A percentile compares a stretch with the other conserved stretches of the same genome.
Conservation (phyloP, 2,797 vertebrate species). For the Lerista edwardsae region DNA sequence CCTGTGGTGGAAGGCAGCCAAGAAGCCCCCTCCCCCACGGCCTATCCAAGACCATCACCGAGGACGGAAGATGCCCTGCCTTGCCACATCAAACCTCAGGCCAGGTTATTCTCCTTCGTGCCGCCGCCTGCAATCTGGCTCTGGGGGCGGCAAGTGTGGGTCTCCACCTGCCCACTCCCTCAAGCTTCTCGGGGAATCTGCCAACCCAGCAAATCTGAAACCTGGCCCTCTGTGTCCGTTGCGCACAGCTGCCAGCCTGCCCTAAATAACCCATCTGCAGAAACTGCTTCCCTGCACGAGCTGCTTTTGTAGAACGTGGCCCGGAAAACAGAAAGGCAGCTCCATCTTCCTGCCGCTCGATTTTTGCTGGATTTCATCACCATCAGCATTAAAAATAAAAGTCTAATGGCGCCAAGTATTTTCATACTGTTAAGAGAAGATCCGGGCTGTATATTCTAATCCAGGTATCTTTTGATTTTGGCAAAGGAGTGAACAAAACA, state of each 20-base stretch:
- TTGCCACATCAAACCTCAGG: conserved; percentile 41
- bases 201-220: conserved; percentile 28
- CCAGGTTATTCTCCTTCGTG: conserved; percentile 48
- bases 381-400: no score
- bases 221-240: conserved; percentile 50
- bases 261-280: conserved; percentile 58
- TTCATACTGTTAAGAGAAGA: neutral
- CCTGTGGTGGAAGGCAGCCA: conserved; percentile 44
- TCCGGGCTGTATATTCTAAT: neutral
- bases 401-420: no score
- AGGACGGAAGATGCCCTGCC: conserved; percentile 36
- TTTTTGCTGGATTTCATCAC: neutral
- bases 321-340: neutral
- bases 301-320: conserved; percentile 37
- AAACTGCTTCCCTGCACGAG: conserved; percentile 40
- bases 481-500: no score
- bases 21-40: neutral
- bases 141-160: conserved; percentile 45
- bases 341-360: no score
- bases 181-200: conserved; percentile 52
- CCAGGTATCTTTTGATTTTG: neutral
- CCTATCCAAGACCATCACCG: neutral
- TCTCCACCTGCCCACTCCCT: neutral
- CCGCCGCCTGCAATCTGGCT: conserved; percentile 29
- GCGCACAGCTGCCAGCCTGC: conserved; percentile 64